Conservation (phyloP, 2,888 invertebrate genomes). For the Lasioglossum pauxillum region DNA sequence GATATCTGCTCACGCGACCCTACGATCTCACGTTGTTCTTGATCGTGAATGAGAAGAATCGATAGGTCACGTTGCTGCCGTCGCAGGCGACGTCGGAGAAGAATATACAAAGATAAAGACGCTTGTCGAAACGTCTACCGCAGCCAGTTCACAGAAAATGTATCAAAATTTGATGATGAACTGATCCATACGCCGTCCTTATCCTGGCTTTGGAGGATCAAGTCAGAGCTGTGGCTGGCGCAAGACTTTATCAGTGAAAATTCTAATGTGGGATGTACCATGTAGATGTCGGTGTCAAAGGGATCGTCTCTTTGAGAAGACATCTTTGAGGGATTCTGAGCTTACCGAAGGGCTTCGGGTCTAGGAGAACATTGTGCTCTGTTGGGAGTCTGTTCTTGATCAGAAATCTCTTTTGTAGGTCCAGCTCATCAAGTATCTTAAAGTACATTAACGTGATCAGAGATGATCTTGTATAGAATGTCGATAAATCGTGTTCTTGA, state of each 20-base stretch:
- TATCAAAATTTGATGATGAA: conserved; percentile 40
- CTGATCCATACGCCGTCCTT: background rate
- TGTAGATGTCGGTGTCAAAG: background rate
- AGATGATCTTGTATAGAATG: background rate
- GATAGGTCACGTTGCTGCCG: conserved; percentile 41
- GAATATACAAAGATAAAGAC: background rate
- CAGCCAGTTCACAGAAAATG: background rate
- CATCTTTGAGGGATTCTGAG: conserved; percentile 1
- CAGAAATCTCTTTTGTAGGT: background rate
- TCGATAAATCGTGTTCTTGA: background rate
- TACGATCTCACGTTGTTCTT: background rate
- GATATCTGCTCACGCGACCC: background rate
- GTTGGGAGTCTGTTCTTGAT: background rate
- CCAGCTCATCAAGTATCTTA: background rate
- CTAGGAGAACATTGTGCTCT: background rate
- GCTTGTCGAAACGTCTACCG: background rate
- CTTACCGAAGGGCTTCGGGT: background rate
- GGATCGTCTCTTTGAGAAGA: background rate
- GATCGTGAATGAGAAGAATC: conserved; percentile 12
- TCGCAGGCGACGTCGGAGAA: conserved; percentile 15
- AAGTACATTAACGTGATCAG: background rate
- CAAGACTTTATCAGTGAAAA: background rate
- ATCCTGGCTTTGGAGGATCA: background rate
- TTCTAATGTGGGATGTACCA: background rate
- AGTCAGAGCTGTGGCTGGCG: background rate